phyloP scores from a whole-genome alignment of 2,113 vertebrate genomes.

The Campylomormyrus tamandua region DNA sequence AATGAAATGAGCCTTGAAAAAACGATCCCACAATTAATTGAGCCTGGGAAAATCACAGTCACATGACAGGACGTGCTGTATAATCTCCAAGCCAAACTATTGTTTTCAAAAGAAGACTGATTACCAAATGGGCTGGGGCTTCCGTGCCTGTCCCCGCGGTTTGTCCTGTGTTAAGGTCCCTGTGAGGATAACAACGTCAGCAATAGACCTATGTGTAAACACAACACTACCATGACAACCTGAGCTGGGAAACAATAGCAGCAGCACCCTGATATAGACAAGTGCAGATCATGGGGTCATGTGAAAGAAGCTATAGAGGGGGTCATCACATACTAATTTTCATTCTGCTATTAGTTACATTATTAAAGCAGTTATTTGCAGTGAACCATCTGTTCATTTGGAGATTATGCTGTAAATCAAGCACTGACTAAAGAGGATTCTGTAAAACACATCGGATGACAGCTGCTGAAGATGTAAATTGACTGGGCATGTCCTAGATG shows the following conservation, averaged over 20 bases:
- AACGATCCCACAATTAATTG: neutral
- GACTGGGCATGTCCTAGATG: neutral
- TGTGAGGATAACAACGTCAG: slow-evolving; percentile 3
- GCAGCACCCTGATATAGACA: neutral
- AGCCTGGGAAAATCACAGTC: neutral
- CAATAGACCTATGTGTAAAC: neutral
- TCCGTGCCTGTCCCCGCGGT: neutral
- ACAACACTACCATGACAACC: neutral
- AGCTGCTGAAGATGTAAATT: neutral
- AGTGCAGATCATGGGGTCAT: neutral
- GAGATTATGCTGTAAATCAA: neutral
- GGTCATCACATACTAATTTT: neutral
- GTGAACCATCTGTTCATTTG: neutral
- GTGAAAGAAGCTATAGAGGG: neutral
- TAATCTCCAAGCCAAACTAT: neutral
- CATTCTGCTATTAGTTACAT: neutral
- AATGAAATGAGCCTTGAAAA: neutral
- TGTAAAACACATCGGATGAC: neutral
- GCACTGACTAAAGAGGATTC: neutral
- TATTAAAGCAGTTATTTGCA: neutral
- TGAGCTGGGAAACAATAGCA: neutral
- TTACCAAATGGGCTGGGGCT: neutral
- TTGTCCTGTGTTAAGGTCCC: neutral
- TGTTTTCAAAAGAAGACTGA: neutral
- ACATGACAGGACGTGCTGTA: neutral